A percentile compares a stretch with the other conserved stretches of the same genome.
Conservation (phyloP, 2,113 vertebrate genomes). For the Regulus satrapa region DNA sequence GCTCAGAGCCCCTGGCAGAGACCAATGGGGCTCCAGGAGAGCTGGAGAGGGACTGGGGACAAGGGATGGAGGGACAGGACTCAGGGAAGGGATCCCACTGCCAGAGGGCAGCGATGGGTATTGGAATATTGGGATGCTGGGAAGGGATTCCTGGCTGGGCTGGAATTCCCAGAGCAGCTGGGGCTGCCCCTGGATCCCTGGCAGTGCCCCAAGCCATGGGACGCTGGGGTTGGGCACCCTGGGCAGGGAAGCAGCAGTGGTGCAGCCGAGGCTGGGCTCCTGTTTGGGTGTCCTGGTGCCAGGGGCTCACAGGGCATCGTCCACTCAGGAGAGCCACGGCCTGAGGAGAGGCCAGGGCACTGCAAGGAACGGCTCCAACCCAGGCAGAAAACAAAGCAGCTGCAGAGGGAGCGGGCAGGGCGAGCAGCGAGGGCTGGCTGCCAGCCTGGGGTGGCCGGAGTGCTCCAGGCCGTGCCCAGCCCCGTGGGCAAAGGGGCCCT, state of each 20-base stretch:
- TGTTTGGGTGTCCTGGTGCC: too few species aligned
- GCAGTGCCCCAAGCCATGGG: not conserved
- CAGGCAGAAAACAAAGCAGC: too few species aligned
- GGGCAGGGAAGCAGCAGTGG: fast-evolving
- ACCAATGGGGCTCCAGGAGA: not conserved
- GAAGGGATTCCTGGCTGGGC: not conserved
- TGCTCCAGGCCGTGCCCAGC: too few species aligned
- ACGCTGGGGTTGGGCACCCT: not conserved
- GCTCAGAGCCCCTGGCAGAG: not conserved
- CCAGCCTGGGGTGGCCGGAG: too few species aligned
- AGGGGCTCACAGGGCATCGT: too few species aligned
- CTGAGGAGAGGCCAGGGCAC: too few species aligned
- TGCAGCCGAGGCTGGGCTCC: too few species aligned
- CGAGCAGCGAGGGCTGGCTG: too few species aligned
- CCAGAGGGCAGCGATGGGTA: not conserved
- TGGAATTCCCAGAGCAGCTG: not conserved
- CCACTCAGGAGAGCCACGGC: too few species aligned
- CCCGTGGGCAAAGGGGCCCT: not conserved
- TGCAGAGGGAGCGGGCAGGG: too few species aligned
- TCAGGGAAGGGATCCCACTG: not conserved
- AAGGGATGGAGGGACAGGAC: not conserved
- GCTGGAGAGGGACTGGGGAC: not conserved
- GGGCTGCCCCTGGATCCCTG: not conserved
- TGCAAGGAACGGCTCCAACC: too few species aligned
- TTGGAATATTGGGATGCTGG: not conserved